Evolutionary conservation across 2,113 vertebrate species (phyloP).

Genomic region (Istiophorus platypterus): DNA sequence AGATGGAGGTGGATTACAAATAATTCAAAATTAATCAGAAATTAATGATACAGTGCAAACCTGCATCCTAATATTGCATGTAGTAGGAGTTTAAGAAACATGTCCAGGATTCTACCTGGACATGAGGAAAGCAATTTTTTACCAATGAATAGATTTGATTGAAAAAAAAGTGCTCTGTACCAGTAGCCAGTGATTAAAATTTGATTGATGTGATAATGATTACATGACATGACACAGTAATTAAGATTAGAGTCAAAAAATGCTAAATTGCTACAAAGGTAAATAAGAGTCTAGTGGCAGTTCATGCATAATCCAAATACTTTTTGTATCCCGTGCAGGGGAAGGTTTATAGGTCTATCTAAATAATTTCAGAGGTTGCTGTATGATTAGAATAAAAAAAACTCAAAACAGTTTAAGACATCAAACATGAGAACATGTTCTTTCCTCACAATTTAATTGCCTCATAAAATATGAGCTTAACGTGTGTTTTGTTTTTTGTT

Average conservation of each 20-base stretch:
- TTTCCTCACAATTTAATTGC: slow-evolving; percentile 5
- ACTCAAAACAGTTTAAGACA: slow-evolving; percentile 1
- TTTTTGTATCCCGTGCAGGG: slow-evolving; percentile 5
- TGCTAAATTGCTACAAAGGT: slow-evolving; percentile 16
- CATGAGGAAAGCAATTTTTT: neutral
- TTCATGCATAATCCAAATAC: neutral
- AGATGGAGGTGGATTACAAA: neutral
- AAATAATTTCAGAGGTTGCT: neutral
- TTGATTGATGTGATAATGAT: slow-evolving; percentile 42
- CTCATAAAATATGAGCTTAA: slow-evolving; percentile 3
- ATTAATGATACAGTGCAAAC: neutral
- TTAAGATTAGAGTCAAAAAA: slow-evolving; percentile 38
- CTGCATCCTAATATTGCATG: neutral
- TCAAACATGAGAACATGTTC: neutral
- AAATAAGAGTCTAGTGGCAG: neutral
- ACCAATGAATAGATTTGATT: neutral
- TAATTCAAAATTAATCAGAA: neutral
- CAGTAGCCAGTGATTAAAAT: slow-evolving; percentile 34
- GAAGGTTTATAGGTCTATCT: neutral
- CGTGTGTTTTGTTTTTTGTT: neutral
- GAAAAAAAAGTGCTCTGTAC: slow-evolving; percentile 12
- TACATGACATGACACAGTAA: slow-evolving; percentile 49
- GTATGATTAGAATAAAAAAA: neutral
- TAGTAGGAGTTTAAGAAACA: neutral
- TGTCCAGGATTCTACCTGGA: slow-evolving; percentile 9